Evolutionary conservation across 2,113 vertebrate species (phyloP), one percentile per base, ranked within the genome.

Genomic region (Thymallus thymallus): DNA sequence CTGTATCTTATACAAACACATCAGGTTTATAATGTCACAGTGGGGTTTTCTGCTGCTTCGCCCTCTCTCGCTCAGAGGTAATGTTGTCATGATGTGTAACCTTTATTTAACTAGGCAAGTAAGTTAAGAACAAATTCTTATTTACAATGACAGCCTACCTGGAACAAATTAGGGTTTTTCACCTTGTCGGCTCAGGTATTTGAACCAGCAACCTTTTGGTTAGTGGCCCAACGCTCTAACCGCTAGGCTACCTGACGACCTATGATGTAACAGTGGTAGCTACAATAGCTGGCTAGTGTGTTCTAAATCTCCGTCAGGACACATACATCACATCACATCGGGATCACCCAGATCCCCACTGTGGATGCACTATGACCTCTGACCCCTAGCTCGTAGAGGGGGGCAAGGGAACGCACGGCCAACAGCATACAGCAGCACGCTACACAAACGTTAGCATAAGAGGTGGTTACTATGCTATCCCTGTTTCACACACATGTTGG

Each of bases 191-290:
- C n/a, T n/a, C n/a, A n/a, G n/a, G n/a, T n/a, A n/a, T n/a, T n/a
- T n/a, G n/a, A n/a, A n/a, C n/a, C n/a, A n/a, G n/a, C n/a, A n/a
- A n/a, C n/a, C n/a, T n/a, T n/a, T n/a, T n/a, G n/a, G n/a, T n/a
- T n/a, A n/a, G n/a, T n/a, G n/a, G n/a, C n/a, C n/a, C n/a, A n/a
- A n/a, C n/a, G n/a, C n/a, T n/a, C n/a, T n/a, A n/a, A n/a, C n/a
- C n/a, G n/a, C n/a, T n/a, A n/a, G n/a, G n/a, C n/a, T n/a, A n/a
- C n/a, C n/a, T n/a, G n/a, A n/a, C n/a, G n/a, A n/a, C n/a, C n/a
- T n/a, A 18, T 82, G 65, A 84, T 72, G 58, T 67, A 80, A 76
- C 62, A 48, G 67, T 26, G 22, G 66, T 12, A 41, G 35, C 13
- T 51, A 51, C 48, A 51, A 16, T 51, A 51, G 48, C 48, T 51